These are phyloP conservation scores for Sarcophaga variegata DNA, from an alignment of 2,888 invertebrate genomes.

Conservation along the genomic window DNA sequence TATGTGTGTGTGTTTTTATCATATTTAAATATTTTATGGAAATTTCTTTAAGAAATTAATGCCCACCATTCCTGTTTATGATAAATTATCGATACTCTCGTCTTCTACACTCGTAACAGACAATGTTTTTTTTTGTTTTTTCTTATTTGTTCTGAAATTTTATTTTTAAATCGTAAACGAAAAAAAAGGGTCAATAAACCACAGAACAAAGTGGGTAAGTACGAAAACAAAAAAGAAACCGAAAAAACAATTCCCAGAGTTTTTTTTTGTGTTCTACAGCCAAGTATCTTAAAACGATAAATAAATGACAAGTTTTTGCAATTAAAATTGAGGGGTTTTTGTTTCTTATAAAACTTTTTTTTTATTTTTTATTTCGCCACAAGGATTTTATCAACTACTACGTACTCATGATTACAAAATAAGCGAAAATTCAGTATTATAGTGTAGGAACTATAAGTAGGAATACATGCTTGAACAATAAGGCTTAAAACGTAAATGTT, in stretches of 20 bases:
- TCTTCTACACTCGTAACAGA: neutral
- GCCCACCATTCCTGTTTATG: neutral
- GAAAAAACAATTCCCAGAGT: neutral
- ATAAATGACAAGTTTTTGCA: neutral
- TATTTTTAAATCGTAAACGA: neutral
- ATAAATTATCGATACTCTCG: slow-evolving; percentile 31
- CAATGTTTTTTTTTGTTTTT: neutral
- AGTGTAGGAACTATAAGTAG: too few relatives aligned
- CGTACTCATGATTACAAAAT: too few relatives aligned
- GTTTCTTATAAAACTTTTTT: neutral
- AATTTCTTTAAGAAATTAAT: slow-evolving; percentile 27
- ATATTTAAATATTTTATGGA: neutral
- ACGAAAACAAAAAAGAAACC: neutral
- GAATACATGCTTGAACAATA: too few relatives aligned
- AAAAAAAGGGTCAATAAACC: neutral
- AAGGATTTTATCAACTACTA: too few relatives aligned
- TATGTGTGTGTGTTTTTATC: neutral
- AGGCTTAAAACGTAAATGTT: too few relatives aligned
- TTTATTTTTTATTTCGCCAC: neutral
- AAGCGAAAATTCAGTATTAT: too few relatives aligned
- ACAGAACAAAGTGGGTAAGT: slow-evolving; percentile 23
- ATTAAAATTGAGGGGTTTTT: neutral
- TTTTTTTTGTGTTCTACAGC: neutral
- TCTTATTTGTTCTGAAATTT: neutral
- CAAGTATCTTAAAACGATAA: neutral